Base-by-base conservation (phyloP, 2,888 invertebrate species). In the Anorthoa munda region DNA sequence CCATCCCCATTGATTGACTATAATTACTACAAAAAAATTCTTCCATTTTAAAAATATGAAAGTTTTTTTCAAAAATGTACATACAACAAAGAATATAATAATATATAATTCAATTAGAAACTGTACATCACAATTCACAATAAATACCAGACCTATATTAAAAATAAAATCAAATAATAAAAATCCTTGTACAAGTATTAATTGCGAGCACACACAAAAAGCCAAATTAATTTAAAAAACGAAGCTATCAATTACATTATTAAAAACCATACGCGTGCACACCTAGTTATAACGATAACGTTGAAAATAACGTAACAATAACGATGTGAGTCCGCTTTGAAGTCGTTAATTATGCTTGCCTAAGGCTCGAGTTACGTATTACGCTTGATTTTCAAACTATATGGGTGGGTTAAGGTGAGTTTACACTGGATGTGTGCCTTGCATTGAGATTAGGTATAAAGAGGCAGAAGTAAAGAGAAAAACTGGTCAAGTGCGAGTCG, bases 171-270 rank as follows among this genome's bases (percentile, higher is more conserved):
- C 2, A 55, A 66, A 48, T 21, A 63, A 39, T 58, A 72, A 71
- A 0, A 17, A 11, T 31, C 17, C 23, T 59, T 18, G 39, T n/a
- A 39, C 39, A 9, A 39, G 0, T 7, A 53, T 53, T 56, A 11
- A 63, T 53, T 50, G 18, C 48, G 2, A 23, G 11, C 26, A 21
- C 26, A 58, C 63, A 66, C 53, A 55, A 64, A 66, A 59, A 39
- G 9, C n/a, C 53, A 72, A 58, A 79, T 75, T 75, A 72, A 79
- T 64, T 61, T 64, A 11, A 73, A 66, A 68, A 60, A 50, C 55
- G 26, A 46, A 1, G 71, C 68, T 87, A 87, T 86, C 88, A 66
- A 72, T 86, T 86, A 87, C 86, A 87, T 87, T 75, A 83, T 86
- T 86, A 86, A 84, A 86, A 86, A 81, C 26, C 60, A 59, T 68